Conservation (phyloP, 2,113 vertebrate genomes). For the Abramis brama region DNA sequence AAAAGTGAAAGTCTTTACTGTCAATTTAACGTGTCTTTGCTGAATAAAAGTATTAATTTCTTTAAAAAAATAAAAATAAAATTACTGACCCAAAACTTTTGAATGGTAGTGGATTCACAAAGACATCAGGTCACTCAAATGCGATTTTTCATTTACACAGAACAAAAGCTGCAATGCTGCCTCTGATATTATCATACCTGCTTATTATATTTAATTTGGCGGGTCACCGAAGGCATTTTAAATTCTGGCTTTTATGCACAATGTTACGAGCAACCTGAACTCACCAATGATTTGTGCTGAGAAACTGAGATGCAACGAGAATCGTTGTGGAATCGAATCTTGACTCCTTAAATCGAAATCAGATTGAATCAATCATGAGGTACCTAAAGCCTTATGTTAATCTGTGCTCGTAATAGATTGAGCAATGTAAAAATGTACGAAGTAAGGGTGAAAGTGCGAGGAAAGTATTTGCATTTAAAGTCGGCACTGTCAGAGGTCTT, state of each 20-base stretch:
- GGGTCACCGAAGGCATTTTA: neutral
- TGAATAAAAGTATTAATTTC: neutral
- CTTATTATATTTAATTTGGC: neutral
- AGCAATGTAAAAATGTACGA: neutral
- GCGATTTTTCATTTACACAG: neutral
- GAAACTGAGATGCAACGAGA: neutral
- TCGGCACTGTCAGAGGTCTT: constrained; percentile 34
- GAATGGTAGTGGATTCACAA: neutral
- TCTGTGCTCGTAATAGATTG: neutral
- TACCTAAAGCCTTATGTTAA: neutral
- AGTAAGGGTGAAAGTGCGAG: constrained; percentile 3
- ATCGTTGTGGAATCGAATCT: neutral
- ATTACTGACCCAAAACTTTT: neutral
- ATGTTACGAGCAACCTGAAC: neutral
- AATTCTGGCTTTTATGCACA: neutral
- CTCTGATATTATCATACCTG: neutral
- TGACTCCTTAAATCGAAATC: neutral
- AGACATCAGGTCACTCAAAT: neutral
- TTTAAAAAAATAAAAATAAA: neutral
- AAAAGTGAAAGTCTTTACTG: no score
- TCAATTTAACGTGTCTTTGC: neutral
- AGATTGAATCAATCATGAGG: neutral
- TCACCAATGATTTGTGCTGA: neutral
- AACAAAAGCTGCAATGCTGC: neutral
- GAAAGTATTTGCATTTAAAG: constrained; percentile 32